A percentile compares a stretch with the other conserved stretches of the same genome.
Evolutionary conservation across 2,888 invertebrate genomes (phyloP).

Genomic region (Melolontha melolontha): DNA sequence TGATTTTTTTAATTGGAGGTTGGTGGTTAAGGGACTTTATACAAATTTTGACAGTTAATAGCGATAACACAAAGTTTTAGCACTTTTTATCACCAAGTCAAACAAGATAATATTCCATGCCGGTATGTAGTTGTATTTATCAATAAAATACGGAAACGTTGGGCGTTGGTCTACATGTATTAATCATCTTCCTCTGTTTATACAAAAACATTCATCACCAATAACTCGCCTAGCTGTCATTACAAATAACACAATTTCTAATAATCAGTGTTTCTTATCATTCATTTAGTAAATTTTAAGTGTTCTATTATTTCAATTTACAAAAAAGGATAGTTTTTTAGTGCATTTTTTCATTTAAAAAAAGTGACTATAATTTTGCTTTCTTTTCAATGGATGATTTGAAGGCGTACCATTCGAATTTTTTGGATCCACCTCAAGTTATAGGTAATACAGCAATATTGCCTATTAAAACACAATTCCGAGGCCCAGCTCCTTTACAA

Average conservation of each 20-base stretch:
- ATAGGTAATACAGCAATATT: conserved; percentile 95
- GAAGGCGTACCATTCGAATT: conserved; percentile 96
- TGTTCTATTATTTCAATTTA: conserved; percentile 14
- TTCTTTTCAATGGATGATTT: conserved; percentile 52
- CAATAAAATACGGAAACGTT: conserved; percentile 35
- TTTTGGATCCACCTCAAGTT: conserved; percentile 77
- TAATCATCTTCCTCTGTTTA: conserved; percentile 31
- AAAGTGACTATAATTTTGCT: conserved; percentile 3
- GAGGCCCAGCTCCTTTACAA: conserved; percentile 89
- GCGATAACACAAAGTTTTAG: conserved; percentile 7
- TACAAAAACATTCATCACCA: conserved; percentile 15
- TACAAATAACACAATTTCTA: conserved; percentile 1
- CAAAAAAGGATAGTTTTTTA: conserved; percentile 2
- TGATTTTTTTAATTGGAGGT: conserved; percentile 7
- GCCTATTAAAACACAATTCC: conserved; percentile 88
- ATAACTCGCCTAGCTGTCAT: conserved; percentile 6
- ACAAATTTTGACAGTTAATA: conserved; percentile 17
- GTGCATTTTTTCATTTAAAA: conserved; percentile 1
- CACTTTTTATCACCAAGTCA: conserved; percentile 24
- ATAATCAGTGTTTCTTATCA: neutral
- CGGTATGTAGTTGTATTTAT: conserved; percentile 35
- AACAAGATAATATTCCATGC: conserved; percentile 35
- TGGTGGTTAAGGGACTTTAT: neutral
- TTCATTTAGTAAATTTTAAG: conserved; percentile 10
- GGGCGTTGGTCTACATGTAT: conserved; percentile 30